Percentiles rank a stretch among this genome's conserved stretches.
These are phyloP conservation scores for Hypsibius dujardini DNA, from an alignment of 1,140 invertebrate genomes.

Conservation along the genomic window DNA sequence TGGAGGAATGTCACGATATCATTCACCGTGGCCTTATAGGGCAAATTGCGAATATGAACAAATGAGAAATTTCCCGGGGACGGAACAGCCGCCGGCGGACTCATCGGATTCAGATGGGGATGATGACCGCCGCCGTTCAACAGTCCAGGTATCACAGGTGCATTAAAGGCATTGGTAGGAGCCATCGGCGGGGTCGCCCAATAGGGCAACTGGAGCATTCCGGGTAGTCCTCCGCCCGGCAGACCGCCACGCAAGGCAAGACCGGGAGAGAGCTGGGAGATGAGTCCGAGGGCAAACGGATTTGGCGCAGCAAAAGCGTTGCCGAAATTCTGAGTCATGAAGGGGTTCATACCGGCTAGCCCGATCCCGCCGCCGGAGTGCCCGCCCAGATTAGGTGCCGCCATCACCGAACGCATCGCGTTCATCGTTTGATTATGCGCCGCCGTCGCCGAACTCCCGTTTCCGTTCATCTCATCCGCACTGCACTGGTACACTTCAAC, in stretches of 20 bases:
- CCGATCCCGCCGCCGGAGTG: not conserved
- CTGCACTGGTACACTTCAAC: conserved; percentile 98
- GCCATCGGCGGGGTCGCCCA: not conserved
- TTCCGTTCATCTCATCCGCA: conserved; percentile 72
- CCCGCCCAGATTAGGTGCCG: not conserved
- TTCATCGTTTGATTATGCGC: not conserved
- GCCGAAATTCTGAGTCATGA: no score
- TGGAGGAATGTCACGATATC: not conserved
- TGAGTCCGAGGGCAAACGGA: no score
- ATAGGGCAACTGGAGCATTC: not conserved
- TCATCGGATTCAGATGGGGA: no score
- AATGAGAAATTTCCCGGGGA: not conserved
- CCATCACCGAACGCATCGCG: not conserved
- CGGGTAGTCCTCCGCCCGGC: no score
- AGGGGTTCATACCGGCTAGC: no score
- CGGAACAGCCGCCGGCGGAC: not conserved
- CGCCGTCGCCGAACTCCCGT: not conserved
- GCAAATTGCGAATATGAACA: not conserved
- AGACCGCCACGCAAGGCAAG: no score
- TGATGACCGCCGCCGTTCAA: no score
- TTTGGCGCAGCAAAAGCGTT: no score
- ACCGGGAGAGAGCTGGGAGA: no score
- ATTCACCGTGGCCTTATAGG: not conserved
- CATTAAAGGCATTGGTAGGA: not conserved
- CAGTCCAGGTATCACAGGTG: not conserved